Percentiles rank a stretch among this genome's conserved stretches.
These are phyloP conservation scores for Epinephelus coioides DNA, from an alignment of 2,797 vertebrate genomes.

Conservation along the genomic window DNA sequence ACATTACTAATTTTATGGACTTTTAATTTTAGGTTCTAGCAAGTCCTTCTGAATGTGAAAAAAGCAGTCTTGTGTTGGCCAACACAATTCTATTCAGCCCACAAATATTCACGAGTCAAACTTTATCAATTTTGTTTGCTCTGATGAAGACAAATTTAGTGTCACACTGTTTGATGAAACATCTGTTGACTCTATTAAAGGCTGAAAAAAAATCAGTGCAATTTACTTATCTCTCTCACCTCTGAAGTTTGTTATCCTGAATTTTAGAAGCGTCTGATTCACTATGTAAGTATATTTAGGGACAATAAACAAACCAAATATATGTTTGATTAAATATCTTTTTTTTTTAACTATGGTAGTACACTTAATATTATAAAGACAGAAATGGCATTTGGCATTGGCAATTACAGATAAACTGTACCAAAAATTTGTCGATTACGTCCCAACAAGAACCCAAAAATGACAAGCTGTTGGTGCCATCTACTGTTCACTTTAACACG, in stretches of 20 bases:
- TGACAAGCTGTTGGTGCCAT: slow-evolving; percentile 47
- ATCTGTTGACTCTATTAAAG: not conserved
- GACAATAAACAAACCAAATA: not conserved
- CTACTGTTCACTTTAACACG: slow-evolving; percentile 55
- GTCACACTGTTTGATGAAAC: not conserved
- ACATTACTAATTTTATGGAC: not conserved
- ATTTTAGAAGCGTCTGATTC: not conserved
- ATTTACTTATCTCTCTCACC: not conserved
- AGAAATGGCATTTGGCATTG: not conserved
- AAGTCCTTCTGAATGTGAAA: not conserved
- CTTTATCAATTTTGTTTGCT: not conserved
- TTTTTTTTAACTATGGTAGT: no score
- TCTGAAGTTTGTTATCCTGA: not conserved
- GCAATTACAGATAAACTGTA: not conserved
- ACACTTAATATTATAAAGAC: not conserved
- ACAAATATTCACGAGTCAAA: not conserved
- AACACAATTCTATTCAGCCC: not conserved
- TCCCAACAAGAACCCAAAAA: not conserved
- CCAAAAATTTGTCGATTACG: not conserved
- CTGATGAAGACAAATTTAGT: not conserved
- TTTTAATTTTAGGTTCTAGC: not conserved
- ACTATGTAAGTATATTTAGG: not conserved
- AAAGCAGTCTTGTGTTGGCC: not conserved
- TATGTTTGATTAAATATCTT: not conserved
- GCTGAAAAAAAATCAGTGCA: not conserved